Evolutionary conservation across 2,797 vertebrate species (phyloP), one percentile per base, ranked within the genome.

Genomic region (Rhynchotus rufescens): DNA sequence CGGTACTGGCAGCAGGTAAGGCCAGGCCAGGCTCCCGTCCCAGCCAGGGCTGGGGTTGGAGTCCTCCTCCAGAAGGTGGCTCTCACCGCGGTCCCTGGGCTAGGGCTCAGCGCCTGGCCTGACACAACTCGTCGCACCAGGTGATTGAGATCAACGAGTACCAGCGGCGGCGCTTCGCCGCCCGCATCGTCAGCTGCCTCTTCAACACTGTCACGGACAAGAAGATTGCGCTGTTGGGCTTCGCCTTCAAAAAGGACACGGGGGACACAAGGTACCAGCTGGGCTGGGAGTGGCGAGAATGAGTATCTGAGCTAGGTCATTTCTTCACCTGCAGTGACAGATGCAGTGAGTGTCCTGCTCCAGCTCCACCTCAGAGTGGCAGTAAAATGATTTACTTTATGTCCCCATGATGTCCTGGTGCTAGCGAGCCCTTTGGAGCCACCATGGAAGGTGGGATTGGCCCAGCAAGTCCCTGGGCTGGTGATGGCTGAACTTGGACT

Each of bases 1-100:
- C 65, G 44, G 36, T 95, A 95, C 69, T 95, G 94, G 94, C 94
- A 95, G 38, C 94, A 95, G 94, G 94, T 95, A 80, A 65, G 61
- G 32, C 22, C 59, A 36, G 59, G 22, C 28, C 28, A 28, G 28
- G 8, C 15, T 56, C 28, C 52, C 25, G 10, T 54, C 28, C 6
- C 15, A 19, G 52, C 52, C 16, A 19, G 52, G 28, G 16, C 17
- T n/a, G 28, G 28, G 16, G 28, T 17, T 56, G 52, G 52, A 30
- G 17, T 56, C 52, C 28, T n/a, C 9, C 51, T 52, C 51, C 5
- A 16, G 51, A 15, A 28, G 25, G 26, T n/a, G 28, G 52, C 16
- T 19, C 52, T 19, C 52, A 56, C 52, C 28, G 7, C 28, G 30
- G 28, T 28, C 30, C 28, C 28, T 15, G 59, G 57, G 34, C 21